Percentiles rank a stretch among this genome's conserved stretches.
These are phyloP conservation scores for Athene noctua DNA, from an alignment of 2,113 vertebrate species.

Conservation along the genomic window DNA sequence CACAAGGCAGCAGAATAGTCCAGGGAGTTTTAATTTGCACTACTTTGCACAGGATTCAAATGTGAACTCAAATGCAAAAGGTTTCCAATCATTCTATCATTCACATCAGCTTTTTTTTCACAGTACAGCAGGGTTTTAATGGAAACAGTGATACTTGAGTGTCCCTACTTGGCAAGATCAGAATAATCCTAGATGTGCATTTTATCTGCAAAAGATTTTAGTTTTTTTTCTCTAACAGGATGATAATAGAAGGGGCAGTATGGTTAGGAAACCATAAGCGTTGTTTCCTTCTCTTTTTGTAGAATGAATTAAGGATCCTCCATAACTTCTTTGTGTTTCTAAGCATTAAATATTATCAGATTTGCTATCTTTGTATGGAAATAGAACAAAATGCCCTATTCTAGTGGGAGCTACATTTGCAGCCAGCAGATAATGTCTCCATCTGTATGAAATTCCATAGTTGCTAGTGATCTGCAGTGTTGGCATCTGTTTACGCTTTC, in stretches of 20 bases:
- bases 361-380: slow-evolving; percentile 64
- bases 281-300: slow-evolving; percentile 48
- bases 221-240: background rate
- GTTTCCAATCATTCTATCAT: background rate
- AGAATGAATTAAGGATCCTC: background rate
- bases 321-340: slow-evolving; percentile 48
- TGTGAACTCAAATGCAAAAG: background rate
- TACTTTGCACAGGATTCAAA: background rate
- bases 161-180: background rate
- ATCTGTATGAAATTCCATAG: slow-evolving; percentile 14
- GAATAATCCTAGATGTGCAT: background rate
- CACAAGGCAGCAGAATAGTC: background rate
- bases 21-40: background rate
- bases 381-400: slow-evolving; percentile 56
- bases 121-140: slow-evolving; percentile 7
- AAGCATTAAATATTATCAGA: slow-evolving; percentile 59
- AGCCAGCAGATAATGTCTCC: slow-evolving; percentile 47
- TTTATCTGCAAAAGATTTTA: slow-evolving; percentile 40
- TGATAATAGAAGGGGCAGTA: background rate
- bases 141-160: slow-evolving; percentile 22
- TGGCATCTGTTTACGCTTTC: background rate
- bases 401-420: slow-evolving; percentile 54
- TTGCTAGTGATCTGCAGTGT: slow-evolving; percentile 25
- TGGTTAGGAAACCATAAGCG: background rate
- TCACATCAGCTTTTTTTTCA: background rate